Base-by-base conservation (phyloP, 2,888 invertebrate genomes). In the Agonum fuliginosum region DNA sequence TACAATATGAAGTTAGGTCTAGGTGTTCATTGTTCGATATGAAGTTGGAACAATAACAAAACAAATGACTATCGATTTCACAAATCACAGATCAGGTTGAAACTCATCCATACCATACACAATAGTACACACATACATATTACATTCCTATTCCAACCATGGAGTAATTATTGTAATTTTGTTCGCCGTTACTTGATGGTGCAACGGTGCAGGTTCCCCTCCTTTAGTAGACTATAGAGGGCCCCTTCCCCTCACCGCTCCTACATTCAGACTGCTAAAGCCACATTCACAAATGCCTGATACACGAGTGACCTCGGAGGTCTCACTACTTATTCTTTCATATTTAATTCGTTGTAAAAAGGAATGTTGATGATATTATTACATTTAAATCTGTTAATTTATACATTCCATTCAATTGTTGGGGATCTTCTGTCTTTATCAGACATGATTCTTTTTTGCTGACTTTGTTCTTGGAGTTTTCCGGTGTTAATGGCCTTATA, bases 111-210 rank as follows among this genome's bases (percentile, higher is more conserved):
- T 12, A 20, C 54, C 22, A 54, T 54, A 24, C 10, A 51, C 54
- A 43, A 43, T 20, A 48, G 48, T 48, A 48, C 48, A 48, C 48
- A 48, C 20, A 54, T 30, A 30, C 30, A 58, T 51, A 58, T n/a
- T n/a, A n/a, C n/a, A n/a, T n/a, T n/a, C n/a, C n/a, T n/a, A n/a
- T n/a, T n/a, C n/a, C n/a, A n/a, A n/a, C 30, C 46, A 10, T 46
- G 19, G 19, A 27, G 46, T 71, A 71, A 51, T 71, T 71, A 71
- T 71, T 48, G 71, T 71, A 71, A 71, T 51, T 71, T 71, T 71
- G 43, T 46, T 46, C 70, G 71, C 71, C 71, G 27, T 46, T 69
- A 69, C 46, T 51, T 20, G 46, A 71, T 71, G 51, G 48, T 48
- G 71, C 51, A 48, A 48, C 71, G 71, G 71, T 48, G 46, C 34